These are phyloP conservation scores for Tenrec ecaudatus DNA, from an alignment of 2,113 vertebrate genomes.

Conservation along the genomic window DNA sequence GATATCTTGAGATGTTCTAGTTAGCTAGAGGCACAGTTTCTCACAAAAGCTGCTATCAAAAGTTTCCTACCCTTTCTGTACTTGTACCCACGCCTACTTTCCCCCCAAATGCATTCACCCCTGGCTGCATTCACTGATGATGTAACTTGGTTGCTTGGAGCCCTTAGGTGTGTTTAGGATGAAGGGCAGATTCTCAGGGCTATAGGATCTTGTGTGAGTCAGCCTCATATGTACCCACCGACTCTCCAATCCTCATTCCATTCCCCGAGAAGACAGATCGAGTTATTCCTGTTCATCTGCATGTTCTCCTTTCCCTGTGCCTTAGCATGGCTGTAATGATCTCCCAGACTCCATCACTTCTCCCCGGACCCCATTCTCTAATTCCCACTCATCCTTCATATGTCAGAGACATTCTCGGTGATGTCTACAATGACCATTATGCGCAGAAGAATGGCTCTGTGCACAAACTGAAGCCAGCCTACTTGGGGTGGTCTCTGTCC, in stretches of 20 bases:
- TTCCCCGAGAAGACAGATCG: no score
- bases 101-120: neutral
- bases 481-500: no score
- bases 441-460: neutral
- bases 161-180: neutral
- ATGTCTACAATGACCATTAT: neutral
- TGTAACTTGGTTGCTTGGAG: no score
- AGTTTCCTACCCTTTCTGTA: neutral
- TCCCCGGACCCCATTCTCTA: neutral
- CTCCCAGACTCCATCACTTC: neutral
- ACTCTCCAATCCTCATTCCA: rapidly evolving
- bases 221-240: neutral
- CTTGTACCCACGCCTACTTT: neutral
- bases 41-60: neutral
- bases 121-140: neutral
- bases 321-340: neutral
- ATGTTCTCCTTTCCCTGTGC: neutral
- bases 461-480: neutral
- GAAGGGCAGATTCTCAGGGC: neutral
- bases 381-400: neutral
- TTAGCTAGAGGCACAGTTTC: neutral
- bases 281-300: neutral
- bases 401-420: rapidly evolving
- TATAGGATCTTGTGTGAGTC: neutral
- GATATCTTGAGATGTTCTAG: neutral